phyloP scores from a whole-genome alignment of 2,888 invertebrate genomes.

The Cosmopolites sordidus region DNA sequence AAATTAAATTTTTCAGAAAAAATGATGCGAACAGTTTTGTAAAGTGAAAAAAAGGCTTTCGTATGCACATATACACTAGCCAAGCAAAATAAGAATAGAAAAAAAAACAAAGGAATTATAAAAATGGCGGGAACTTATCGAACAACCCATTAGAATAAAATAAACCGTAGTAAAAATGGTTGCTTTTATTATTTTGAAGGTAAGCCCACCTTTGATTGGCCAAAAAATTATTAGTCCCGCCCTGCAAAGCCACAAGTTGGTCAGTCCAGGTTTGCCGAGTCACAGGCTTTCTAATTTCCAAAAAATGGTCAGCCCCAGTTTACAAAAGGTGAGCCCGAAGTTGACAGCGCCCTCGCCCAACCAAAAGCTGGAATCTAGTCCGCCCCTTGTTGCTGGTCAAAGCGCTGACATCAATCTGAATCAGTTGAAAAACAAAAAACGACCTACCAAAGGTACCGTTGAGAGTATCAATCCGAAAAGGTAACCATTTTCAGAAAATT shows the following conservation, averaged over 20 bases:
- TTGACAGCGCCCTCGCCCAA: slow-evolving; percentile 14
- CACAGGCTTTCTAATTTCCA: slow-evolving; percentile 11
- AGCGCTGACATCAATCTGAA: slow-evolving; percentile 37
- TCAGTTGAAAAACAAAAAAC: slow-evolving; percentile 33
- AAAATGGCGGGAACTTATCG: no score
- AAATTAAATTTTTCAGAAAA: no score
- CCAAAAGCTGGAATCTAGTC: slow-evolving; percentile 28
- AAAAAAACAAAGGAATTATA: no score
- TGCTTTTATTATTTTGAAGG: slow-evolving; percentile 16
- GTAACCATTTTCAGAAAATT: no score
- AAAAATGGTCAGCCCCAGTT: slow-evolving; percentile 8
- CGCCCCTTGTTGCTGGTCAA: slow-evolving; percentile 14
- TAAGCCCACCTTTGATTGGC: slow-evolving; percentile 15
- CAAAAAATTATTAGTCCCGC: slow-evolving; percentile 7
- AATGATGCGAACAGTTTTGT: no score
- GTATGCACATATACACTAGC: no score
- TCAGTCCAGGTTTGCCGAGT: slow-evolving; percentile 16
- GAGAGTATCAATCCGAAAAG: slow-evolving; percentile 38
- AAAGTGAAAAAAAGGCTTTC: no score
- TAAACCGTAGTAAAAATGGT: no score
- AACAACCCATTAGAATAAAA: no score
- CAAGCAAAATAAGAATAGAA: no score
- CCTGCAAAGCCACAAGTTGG: slow-evolving; percentile 1
- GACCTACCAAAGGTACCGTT: slow-evolving; percentile 31
- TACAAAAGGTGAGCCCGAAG: slow-evolving; percentile 18